These are phyloP conservation scores for Danio kyathit DNA, from an alignment of 2,797 vertebrate genomes.

Conservation along the genomic window DNA sequence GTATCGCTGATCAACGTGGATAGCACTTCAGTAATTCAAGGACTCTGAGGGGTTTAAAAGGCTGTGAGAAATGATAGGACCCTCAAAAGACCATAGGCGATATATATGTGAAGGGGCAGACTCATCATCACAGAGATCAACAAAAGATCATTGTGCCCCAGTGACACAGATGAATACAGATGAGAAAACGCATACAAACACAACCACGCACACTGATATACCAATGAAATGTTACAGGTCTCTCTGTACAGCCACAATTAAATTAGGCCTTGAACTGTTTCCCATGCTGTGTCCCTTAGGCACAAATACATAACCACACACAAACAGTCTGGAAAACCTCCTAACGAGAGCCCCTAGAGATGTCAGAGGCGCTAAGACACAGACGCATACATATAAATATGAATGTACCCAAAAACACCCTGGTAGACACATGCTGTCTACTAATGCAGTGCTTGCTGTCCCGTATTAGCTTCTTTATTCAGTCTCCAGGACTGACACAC, in stretches of 20 bases:
- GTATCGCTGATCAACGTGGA: background rate
- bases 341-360: conserved; percentile 63
- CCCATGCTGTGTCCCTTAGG: conserved; percentile 54
- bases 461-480: conserved; percentile 38
- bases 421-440: conserved; percentile 49
- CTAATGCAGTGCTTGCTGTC: conserved; percentile 27
- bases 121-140: conserved; percentile 33
- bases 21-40: background rate
- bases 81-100: conserved; percentile 10
- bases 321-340: conserved; percentile 58
- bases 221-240: conserved; percentile 59
- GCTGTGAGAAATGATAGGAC: conserved; percentile 6
- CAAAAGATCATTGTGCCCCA: conserved; percentile 7
- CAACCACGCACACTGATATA: background rate
- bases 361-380: conserved; percentile 61
- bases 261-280: conserved; percentile 56
- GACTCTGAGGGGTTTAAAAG: background rate
- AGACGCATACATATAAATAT: conserved; percentile 60
- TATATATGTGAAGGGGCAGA: conserved; percentile 1
- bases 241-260: conserved; percentile 57
- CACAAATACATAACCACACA: conserved; percentile 42
- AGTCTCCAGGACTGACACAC: conserved; percentile 40
- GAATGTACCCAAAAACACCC: conserved; percentile 49
- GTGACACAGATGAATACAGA: conserved; percentile 28
- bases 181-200: background rate